Evolutionary conservation across 2,888 invertebrate species (phyloP).

Genomic region (Drosophila pseudotalamancana): DNA sequence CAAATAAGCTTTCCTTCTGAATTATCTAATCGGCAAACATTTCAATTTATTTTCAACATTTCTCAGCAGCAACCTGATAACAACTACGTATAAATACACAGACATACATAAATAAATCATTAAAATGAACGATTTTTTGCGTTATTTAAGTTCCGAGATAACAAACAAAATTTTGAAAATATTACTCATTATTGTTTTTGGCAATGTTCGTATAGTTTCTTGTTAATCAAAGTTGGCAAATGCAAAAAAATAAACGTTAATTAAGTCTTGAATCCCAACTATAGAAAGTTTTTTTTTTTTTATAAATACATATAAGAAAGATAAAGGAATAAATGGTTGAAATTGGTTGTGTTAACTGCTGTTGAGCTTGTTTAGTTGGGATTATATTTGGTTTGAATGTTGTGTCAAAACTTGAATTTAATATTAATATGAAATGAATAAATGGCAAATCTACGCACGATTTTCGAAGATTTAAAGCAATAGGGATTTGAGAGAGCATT

Average conservation of each 20-base stretch:
- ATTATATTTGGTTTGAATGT: conserved; percentile 1
- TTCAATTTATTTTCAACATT: conserved; percentile 26
- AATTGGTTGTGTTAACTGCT: neutral
- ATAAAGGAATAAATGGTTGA: neutral
- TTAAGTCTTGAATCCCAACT: neutral
- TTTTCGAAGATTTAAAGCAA: neutral
- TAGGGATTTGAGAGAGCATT: neutral
- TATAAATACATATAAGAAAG: no score
- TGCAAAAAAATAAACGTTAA: no score
- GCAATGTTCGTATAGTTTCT: neutral
- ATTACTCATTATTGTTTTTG: conserved; percentile 5
- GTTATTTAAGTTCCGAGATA: conserved; percentile 22
- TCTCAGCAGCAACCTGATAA: conserved; percentile 22
- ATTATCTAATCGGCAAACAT: conserved; percentile 46
- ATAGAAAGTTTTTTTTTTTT: no score
- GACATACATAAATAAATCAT: conserved; percentile 30
- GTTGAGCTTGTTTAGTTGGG: neutral
- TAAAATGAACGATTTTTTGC: conserved; percentile 18
- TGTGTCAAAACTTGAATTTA: conserved; percentile 11
- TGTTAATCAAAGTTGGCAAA: no score
- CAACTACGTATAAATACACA: conserved; percentile 10
- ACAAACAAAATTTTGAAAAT: conserved; percentile 17
- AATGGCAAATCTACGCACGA: conserved; percentile 21
- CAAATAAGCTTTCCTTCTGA: neutral
- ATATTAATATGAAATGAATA: neutral